Conservation (phyloP, 2,113 vertebrate genomes). For the Cisticola juncidis region DNA sequence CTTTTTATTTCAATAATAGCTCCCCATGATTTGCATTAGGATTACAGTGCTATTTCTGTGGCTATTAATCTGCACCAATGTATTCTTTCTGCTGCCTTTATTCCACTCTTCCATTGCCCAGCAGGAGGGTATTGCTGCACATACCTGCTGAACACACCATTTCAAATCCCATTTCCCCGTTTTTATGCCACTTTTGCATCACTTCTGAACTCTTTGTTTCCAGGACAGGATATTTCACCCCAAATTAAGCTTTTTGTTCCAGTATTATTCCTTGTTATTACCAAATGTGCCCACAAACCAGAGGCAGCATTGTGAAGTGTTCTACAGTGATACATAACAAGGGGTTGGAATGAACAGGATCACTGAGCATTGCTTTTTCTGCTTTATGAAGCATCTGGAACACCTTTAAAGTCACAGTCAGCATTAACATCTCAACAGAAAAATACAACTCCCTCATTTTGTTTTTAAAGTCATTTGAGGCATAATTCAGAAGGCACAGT, state of each 20-base stretch:
- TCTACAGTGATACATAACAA: background rate
- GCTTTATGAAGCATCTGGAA: background rate
- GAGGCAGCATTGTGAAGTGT: background rate
- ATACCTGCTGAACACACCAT: background rate
- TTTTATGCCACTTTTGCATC: background rate
- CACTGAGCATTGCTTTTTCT: background rate
- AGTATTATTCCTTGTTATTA: background rate
- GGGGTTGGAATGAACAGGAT: background rate
- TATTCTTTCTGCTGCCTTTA: background rate
- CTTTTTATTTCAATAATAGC: background rate
- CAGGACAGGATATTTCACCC: background rate
- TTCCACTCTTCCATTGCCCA: background rate
- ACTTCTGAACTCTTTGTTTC: background rate
- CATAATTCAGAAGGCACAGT: background rate
- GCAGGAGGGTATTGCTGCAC: background rate
- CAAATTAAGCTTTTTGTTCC: background rate
- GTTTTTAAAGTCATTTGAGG: background rate
- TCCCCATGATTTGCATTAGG: background rate
- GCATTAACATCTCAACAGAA: background rate
- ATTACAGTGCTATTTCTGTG: background rate
- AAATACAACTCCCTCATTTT: background rate
- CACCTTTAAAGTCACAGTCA: background rate
- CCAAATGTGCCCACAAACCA: background rate
- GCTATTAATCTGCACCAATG: background rate
- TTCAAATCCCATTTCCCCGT: background rate